phyloP scores from a whole-genome alignment of 1,140 invertebrate genomes.

The Eumaeus atala region DNA sequence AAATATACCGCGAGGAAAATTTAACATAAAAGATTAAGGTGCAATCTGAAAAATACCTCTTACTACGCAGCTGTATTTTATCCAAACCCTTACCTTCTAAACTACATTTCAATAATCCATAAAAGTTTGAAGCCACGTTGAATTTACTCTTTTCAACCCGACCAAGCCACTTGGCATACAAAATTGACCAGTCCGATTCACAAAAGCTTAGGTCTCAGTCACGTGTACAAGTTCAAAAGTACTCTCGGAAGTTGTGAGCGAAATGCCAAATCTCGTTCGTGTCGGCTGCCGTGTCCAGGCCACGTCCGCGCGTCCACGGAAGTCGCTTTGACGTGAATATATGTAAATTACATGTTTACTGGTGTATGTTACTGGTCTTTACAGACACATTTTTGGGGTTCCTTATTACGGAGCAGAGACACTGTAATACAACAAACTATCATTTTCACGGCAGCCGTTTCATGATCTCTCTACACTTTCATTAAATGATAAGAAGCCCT shows the following conservation, averaged over 20 bases:
- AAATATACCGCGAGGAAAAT: too few species aligned
- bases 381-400: conserved; percentile 36
- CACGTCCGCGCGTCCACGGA: conserved; percentile 34
- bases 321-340: conserved; percentile 65
- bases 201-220: conserved; percentile 8
- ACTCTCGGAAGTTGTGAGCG: conserved; percentile 9
- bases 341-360: conserved; percentile 55
- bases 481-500: too few species aligned
- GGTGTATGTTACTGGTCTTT: conserved; percentile 37
- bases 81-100: too few species aligned
- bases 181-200: conserved; percentile 8
- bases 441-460: too few species aligned
- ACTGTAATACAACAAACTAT: too few species aligned
- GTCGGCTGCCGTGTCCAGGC: background rate
- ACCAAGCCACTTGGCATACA: conserved; percentile 5
- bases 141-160: conserved; percentile 1
- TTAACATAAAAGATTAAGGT: too few species aligned
- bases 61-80: too few species aligned
- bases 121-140: conserved; percentile 1
- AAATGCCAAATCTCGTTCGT: conserved; percentile 7
- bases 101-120: background rate
- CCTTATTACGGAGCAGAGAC: background rate
- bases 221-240: conserved; percentile 8
- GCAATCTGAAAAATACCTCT: too few species aligned
- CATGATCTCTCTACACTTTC: too few species aligned